phyloP scores from a whole-genome alignment of 2,888 invertebrate species.

The Platycheirus albimanus region DNA sequence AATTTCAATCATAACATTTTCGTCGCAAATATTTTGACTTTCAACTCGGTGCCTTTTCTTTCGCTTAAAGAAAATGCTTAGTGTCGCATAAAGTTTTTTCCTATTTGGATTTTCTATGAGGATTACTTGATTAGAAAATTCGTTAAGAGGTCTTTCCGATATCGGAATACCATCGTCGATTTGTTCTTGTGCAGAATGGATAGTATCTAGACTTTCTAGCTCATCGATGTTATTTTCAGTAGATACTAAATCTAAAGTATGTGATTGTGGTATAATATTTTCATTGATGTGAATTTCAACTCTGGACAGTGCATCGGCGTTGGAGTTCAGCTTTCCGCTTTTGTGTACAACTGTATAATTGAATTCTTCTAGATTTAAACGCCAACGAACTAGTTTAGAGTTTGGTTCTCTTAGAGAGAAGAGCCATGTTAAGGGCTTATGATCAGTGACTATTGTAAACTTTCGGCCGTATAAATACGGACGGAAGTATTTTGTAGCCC shows the following conservation, averaged over 20 bases:
- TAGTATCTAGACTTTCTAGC: slow-evolving; percentile 5
- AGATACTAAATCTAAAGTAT: slow-evolving; percentile 3
- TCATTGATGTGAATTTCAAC: slow-evolving; percentile 34
- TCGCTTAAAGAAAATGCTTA: slow-evolving; percentile 16
- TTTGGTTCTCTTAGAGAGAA: slow-evolving; percentile 77
- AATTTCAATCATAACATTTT: slow-evolving; percentile 13
- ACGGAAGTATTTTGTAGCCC: too few relatives aligned
- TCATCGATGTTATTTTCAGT: slow-evolving; percentile 21
- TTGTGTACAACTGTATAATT: slow-evolving; percentile 24
- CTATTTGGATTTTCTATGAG: slow-evolving; percentile 15
- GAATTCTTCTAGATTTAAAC: slow-evolving; percentile 48
- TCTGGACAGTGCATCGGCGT: slow-evolving; percentile 56
- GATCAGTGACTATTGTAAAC: slow-evolving; percentile 80
- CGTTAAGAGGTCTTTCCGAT: slow-evolving; percentile 45
- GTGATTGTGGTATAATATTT: slow-evolving; percentile 1
- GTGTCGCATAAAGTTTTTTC: neutral
- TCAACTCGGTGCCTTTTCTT: slow-evolving; percentile 26
- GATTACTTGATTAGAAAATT: slow-evolving; percentile 30
- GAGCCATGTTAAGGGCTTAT: slow-evolving; percentile 77
- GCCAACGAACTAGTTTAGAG: slow-evolving; percentile 59
- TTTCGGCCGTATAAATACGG: slow-evolving; percentile 78
- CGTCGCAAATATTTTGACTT: slow-evolving; percentile 15
- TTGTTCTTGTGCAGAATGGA: slow-evolving; percentile 32
- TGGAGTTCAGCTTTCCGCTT: slow-evolving; percentile 43
- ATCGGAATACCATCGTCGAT: slow-evolving; percentile 46